Conservation (phyloP, 2,797 vertebrate species). For the Clarias pachynema region DNA sequence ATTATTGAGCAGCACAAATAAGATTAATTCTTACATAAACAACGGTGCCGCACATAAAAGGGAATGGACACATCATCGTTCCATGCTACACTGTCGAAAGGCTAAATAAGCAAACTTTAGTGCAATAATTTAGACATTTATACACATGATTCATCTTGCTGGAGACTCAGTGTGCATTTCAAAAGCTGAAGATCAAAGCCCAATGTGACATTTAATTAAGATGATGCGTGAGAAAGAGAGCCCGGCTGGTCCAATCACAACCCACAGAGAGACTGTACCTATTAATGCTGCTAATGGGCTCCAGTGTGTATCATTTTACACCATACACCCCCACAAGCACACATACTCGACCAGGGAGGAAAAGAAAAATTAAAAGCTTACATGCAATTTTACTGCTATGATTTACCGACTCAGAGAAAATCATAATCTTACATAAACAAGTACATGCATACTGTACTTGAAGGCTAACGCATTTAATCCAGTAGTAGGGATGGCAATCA, state of each 20-base stretch:
- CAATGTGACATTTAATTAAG: conserved; percentile 55
- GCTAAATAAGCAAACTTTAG: conserved; percentile 16
- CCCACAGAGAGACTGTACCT: conserved; percentile 42
- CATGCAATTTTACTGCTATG: not conserved
- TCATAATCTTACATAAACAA: not conserved
- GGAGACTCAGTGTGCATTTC: conserved; percentile 32
- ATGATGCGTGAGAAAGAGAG: conserved; percentile 42
- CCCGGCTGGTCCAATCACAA: conserved; percentile 28
- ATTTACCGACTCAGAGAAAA: not conserved
- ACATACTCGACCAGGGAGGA: no score
- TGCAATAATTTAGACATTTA: conserved; percentile 29
- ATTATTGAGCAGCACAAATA: not conserved
- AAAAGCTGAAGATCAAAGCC: conserved; percentile 49
- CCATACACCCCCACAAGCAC: conserved; percentile 12
- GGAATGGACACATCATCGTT: not conserved
- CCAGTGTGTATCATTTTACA: conserved; percentile 31
- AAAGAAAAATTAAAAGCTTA: no score
- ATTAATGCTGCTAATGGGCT: conserved; percentile 51
- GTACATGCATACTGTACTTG: no score
- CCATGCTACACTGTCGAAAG: conserved; percentile 1
- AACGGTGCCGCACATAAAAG: not conserved
- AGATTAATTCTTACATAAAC: conserved; percentile 6
- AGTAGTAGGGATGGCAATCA: no score
- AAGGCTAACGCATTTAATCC: not conserved
- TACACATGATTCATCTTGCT: conserved; percentile 16